phyloP scores from a whole-genome alignment of 2,888 invertebrate species.

The Drosophila affinis region DNA sequence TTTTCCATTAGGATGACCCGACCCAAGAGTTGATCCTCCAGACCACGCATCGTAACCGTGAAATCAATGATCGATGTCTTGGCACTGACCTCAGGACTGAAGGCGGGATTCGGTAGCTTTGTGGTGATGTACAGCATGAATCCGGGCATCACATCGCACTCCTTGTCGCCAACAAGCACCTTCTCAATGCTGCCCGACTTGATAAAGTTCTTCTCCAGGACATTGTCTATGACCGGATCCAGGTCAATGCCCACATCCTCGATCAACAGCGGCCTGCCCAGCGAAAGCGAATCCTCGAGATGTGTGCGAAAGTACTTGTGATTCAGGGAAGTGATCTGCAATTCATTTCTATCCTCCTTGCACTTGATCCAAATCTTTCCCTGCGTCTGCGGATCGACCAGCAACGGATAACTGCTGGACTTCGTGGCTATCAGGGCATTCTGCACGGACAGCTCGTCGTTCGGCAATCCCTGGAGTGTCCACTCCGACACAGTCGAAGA shows the following conservation, averaged over 20 bases:
- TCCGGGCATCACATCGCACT: slow-evolving; percentile 97
- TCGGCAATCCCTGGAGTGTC: slow-evolving; percentile 97
- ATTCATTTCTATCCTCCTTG: slow-evolving; percentile 93
- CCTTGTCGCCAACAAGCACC: slow-evolving; percentile 97
- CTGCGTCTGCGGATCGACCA: slow-evolving; percentile 98
- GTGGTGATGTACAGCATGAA: slow-evolving; percentile 98
- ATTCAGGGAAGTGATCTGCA: slow-evolving; percentile 96
- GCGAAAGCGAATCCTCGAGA: slow-evolving; percentile 93
- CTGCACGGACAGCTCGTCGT: slow-evolving; percentile 97
- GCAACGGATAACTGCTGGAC: slow-evolving; percentile 95
- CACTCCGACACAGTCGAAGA: slow-evolving; percentile 95
- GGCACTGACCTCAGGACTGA: slow-evolving; percentile 98
- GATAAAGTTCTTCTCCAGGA: slow-evolving; percentile 98
- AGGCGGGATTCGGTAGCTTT: slow-evolving; percentile 97
- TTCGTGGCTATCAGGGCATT: slow-evolving; percentile 98
- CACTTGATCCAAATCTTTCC: slow-evolving; percentile 99
- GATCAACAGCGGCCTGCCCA: slow-evolving; percentile 94
- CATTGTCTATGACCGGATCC: slow-evolving; percentile 98
- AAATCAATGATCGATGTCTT: slow-evolving; percentile 98
- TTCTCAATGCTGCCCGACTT: slow-evolving; percentile 98
- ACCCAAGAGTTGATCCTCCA: slow-evolving; percentile 97
- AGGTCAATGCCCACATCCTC: slow-evolving; percentile 97
- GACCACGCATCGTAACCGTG: slow-evolving; percentile 97
- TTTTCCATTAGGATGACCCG: slow-evolving; percentile 98
- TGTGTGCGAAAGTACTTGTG: slow-evolving; percentile 98